Percentiles rank a stretch among this genome's conserved stretches.
These are phyloP conservation scores for Yponomeuta sedellus DNA, from an alignment of 2,888 invertebrate genomes.

Conservation along the genomic window DNA sequence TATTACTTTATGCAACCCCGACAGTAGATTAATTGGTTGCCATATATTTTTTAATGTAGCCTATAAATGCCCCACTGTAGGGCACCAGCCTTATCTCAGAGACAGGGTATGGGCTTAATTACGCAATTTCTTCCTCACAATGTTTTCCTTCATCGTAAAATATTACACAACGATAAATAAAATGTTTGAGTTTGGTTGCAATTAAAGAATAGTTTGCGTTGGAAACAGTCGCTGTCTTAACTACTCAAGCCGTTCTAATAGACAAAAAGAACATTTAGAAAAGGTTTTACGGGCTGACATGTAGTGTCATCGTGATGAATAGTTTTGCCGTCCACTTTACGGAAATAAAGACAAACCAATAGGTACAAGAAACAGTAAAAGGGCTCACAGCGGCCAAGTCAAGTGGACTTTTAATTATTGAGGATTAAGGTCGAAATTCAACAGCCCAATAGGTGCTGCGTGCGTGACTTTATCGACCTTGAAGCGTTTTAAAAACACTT, in stretches of 20 bases:
- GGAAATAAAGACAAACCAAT: not conserved
- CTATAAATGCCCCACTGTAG: too few relatives aligned
- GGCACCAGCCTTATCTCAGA: too few relatives aligned
- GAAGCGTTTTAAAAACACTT: not conserved
- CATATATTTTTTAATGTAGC: too few relatives aligned
- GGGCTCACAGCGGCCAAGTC: not conserved
- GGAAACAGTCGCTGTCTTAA: too few relatives aligned
- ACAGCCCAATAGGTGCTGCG: not conserved
- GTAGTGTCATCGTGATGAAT: not conserved
- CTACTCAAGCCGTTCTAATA: not conserved
- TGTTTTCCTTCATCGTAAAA: too few relatives aligned
- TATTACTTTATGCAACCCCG: too few relatives aligned
- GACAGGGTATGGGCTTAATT: too few relatives aligned
- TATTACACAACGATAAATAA: too few relatives aligned
- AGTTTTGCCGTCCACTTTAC: not conserved
- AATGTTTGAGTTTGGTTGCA: too few relatives aligned
- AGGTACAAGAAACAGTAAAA: not conserved
- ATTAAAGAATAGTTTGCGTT: too few relatives aligned
- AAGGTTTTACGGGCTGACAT: not conserved
- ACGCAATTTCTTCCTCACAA: too few relatives aligned
- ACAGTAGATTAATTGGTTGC: too few relatives aligned
- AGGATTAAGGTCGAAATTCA: not conserved
- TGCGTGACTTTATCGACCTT: not conserved
- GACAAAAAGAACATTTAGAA: not conserved
- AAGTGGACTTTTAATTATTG: not conserved